phyloP scores from a whole-genome alignment of 92 coral and sea anemone genomes.

The Meandrina meandrites region DNA sequence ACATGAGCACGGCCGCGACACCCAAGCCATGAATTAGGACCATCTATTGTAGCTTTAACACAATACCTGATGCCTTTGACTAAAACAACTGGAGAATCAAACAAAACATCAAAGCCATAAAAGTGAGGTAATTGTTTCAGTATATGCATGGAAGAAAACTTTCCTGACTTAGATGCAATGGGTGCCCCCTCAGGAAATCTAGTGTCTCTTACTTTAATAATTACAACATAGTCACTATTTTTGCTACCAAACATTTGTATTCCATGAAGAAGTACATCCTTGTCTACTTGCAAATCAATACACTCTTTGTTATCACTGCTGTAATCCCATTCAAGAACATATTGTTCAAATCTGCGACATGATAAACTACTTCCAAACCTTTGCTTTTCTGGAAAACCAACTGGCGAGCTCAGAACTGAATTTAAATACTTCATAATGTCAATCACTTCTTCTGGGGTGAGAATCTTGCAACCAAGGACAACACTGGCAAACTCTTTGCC shows the following conservation, averaged over 20 bases:
- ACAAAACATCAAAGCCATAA: neutral
- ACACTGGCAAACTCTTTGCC: neutral
- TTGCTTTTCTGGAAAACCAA: neutral
- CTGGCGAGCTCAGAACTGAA: neutral
- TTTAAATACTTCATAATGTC: neutral
- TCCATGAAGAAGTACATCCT: neutral
- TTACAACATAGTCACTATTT: neutral
- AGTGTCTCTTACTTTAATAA: neutral
- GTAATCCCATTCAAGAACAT: neutral
- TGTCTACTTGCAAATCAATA: neutral
- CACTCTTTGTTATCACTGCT: neutral
- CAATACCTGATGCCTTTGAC: neutral
- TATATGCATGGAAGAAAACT: too few species aligned
- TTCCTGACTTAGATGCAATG: too few species aligned
- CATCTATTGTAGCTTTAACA: neutral
- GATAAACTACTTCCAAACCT: neutral
- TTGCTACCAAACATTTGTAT: neutral
- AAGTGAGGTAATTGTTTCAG: neutral
- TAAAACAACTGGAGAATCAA: slow-evolving; percentile 2
- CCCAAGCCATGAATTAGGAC: neutral
- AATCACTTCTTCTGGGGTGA: neutral
- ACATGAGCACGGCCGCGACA: too few species aligned
- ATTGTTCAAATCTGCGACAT: neutral
- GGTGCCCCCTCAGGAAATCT: too few species aligned
- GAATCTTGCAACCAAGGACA: neutral